Conservation (phyloP, 2,113 vertebrate species). For the Leuciscus idus region DNA sequence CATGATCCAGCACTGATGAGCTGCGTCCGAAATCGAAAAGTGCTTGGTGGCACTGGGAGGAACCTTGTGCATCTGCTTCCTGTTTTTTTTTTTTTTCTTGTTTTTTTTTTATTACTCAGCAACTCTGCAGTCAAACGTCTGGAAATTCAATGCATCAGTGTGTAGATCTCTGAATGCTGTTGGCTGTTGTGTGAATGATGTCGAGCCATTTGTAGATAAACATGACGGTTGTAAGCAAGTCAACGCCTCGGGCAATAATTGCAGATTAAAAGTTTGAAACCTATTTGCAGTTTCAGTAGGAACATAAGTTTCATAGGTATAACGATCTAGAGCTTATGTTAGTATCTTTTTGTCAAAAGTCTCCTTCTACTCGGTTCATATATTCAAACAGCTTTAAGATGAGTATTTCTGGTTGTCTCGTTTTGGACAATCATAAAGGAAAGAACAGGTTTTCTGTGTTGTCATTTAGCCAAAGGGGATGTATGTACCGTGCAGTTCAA, state of each 20-base stretch:
- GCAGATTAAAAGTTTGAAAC: constrained; percentile 25
- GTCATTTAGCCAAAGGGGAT: constrained; percentile 36
- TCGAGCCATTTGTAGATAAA: constrained; percentile 30
- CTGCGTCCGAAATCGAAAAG: too few relatives aligned
- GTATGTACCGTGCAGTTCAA: constrained; percentile 35
- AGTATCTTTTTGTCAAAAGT: neutral
- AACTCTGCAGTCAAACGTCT: constrained; percentile 4
- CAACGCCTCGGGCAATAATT: neutral
- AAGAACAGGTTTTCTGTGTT: constrained; percentile 28
- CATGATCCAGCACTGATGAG: neutral
- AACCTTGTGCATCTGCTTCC: neutral
- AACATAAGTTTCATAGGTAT: constrained; percentile 14
- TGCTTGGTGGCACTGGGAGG: neutral
- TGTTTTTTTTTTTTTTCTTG: neutral
- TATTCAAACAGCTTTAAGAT: constrained; percentile 30
- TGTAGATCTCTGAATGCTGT: neutral
- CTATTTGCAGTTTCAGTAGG: constrained; percentile 4
- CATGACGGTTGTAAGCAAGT: neutral
- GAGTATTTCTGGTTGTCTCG: constrained; percentile 41
- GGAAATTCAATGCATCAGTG: neutral
- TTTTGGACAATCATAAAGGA: neutral
- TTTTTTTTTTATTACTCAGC: neutral
- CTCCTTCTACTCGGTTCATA: neutral
- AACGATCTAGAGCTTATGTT: neutral
- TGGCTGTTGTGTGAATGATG: constrained; percentile 31